Percentiles rank a stretch among this genome's conserved stretches.
Conservation (phyloP, 2,797 vertebrate species). For the Coccyzus lansbergi region DNA sequence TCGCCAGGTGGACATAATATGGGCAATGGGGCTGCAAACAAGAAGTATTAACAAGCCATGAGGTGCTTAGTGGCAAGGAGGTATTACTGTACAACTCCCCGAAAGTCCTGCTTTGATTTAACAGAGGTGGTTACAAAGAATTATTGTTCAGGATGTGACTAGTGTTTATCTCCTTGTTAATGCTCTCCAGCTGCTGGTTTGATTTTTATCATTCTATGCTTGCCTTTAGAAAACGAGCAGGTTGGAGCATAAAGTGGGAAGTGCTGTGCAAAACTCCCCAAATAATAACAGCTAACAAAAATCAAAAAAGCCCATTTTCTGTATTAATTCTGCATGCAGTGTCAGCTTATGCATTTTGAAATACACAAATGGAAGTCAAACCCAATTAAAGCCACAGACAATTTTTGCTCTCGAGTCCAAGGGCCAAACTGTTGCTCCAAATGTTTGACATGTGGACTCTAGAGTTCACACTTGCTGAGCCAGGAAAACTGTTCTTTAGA, state of each 20-base stretch:
- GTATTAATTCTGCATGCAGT: neutral
- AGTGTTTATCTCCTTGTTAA: constrained; percentile 28
- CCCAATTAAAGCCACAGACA: neutral
- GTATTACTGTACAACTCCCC: neutral
- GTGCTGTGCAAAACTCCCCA: neutral
- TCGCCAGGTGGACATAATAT: constrained; percentile 6
- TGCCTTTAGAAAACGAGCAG: constrained; percentile 16
- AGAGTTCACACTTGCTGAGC: neutral
- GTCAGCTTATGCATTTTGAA: neutral
- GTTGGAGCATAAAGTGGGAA: neutral
- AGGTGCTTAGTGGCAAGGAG: neutral
- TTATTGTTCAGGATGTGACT: constrained; percentile 19
- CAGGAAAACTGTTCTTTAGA: neutral
- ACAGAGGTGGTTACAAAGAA: constrained; percentile 13
- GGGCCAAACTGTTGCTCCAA: neutral
- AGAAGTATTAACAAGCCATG: neutral
- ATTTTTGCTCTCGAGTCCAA: neutral
- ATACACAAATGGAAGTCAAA: neutral
- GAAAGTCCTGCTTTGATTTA: constrained; percentile 30
- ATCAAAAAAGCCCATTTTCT: neutral
- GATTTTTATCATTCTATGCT: constrained; percentile 37
- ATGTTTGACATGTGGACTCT: neutral
- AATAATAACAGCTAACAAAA: neutral
- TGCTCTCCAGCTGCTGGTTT: constrained; percentile 1
- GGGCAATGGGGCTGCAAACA: neutral